Conservation (phyloP, 2,888 invertebrate species). For the Micoletzkya japonica region DNA sequence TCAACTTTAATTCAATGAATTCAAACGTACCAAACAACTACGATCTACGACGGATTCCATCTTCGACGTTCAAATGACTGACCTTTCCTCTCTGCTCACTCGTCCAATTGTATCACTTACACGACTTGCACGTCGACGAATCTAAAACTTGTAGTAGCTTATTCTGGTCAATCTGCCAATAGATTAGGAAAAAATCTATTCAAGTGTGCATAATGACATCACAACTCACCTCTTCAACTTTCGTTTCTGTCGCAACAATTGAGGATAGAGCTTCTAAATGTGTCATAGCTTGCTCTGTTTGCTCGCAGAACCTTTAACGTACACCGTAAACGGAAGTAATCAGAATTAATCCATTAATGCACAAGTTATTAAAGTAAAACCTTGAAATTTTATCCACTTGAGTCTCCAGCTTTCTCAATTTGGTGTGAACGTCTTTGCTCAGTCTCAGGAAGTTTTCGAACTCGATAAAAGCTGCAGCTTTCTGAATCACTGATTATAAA, state of each 20-base stretch:
- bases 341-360: neutral
- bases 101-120: neutral
- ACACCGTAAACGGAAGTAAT: neutral
- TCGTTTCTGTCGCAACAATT: constrained; percentile 30
- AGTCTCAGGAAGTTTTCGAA: constrained; percentile 14
- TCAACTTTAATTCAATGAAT: neutral
- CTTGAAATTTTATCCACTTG: constrained; percentile 11
- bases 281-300: constrained; percentile 50
- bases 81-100: neutral
- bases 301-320: constrained; percentile 41
- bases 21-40: no score
- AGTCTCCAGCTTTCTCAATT: neutral
- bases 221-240: constrained; percentile 19
- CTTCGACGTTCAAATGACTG: no score
- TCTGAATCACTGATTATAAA: constrained; percentile 10
- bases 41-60: no score
- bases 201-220: neutral
- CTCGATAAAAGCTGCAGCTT: constrained; percentile 4
- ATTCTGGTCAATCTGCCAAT: no score
- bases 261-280: constrained; percentile 45
- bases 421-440: neutral
- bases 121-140: constrained; percentile 2
- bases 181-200: no score
- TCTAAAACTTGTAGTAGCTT: neutral
- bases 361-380: neutral